These are phyloP conservation scores for Lasioglossum villosulum DNA, from an alignment of 2,888 invertebrate genomes.

Conservation along the genomic window DNA sequence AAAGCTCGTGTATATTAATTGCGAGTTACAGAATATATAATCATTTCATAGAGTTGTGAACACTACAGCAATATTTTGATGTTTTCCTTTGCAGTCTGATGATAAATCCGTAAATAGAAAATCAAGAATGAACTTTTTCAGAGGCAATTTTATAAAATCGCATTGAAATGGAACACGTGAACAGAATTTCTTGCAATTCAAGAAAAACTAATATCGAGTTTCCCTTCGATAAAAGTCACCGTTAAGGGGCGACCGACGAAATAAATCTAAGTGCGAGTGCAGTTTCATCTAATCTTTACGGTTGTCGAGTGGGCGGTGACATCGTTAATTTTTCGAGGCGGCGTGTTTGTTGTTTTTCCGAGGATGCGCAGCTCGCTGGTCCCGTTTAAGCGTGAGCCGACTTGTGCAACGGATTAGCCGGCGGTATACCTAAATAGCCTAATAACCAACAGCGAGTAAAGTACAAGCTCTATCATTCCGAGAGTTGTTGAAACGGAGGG, in stretches of 20 bases:
- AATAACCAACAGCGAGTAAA: slow-evolving; percentile 6
- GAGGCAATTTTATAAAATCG: not conserved
- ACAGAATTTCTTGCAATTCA: too few relatives aligned
- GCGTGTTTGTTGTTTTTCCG: not conserved
- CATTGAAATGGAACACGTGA: not conserved
- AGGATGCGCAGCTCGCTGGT: not conserved
- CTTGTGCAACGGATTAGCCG: not conserved
- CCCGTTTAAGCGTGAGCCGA: not conserved
- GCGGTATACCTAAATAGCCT: slow-evolving; percentile 3
- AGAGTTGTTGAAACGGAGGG: not conserved
- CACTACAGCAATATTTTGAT: not conserved
- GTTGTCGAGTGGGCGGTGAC: not conserved
- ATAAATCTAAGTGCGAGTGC: not conserved
- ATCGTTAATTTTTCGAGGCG: not conserved
- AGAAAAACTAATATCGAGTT: too few relatives aligned
- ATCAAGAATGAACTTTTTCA: not conserved
- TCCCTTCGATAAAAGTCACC: too few relatives aligned
- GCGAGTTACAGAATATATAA: too few relatives aligned
- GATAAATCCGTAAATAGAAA: not conserved
- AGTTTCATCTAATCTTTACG: not conserved
- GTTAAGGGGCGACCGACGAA: not conserved
- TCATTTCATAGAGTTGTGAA: not conserved
- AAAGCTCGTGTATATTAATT: too few relatives aligned
- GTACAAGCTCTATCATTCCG: slow-evolving; percentile 9
- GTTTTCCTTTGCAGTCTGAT: not conserved